Conservation (phyloP, 2,888 invertebrate species). For the Drosophila subsilvestris region DNA sequence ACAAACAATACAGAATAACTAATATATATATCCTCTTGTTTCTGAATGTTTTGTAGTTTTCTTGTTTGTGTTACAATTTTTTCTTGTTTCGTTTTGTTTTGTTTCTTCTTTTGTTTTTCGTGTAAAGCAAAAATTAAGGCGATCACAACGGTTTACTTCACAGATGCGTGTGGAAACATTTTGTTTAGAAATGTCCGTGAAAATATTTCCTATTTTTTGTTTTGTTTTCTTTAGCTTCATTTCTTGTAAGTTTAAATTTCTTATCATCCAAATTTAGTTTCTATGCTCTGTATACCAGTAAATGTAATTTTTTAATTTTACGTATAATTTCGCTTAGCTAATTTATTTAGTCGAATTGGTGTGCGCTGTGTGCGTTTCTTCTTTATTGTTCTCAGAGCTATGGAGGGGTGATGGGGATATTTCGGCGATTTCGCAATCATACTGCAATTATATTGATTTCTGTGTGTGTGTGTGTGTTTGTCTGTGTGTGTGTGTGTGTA, state of each 20-base stretch:
- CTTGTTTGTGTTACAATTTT: conserved; percentile 7
- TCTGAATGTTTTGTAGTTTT: conserved; percentile 32
- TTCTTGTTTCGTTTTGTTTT: conserved; percentile 22
- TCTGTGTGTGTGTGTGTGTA: conserved; percentile 47
- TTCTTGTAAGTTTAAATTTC: conserved; percentile 7
- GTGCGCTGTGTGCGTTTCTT: conserved; percentile 35
- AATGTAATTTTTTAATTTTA: conserved; percentile 40
- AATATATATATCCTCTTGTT: conserved; percentile 46
- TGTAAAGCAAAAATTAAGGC: conserved; percentile 70
- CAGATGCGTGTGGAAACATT: conserved; percentile 74
- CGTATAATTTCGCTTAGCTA: conserved; percentile 51
- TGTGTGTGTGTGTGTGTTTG: conserved; percentile 16
- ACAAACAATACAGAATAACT: conserved; percentile 43
- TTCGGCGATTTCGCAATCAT: conserved; percentile 18
- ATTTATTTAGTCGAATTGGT: conserved; percentile 50
- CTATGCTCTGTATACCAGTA: conserved; percentile 39
- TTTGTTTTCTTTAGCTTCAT: conserved; percentile 14
- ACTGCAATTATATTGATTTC: conserved; percentile 19
- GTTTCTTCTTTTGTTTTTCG: too few species aligned
- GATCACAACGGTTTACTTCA: conserved; percentile 81
- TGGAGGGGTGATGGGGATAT: conserved; percentile 32
- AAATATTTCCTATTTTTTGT: conserved; percentile 55
- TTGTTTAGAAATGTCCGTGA: conserved; percentile 62
- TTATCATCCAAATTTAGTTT: conserved; percentile 28
- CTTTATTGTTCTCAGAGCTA: conserved; percentile 54